Base-by-base conservation (phyloP, 2,888 invertebrate genomes). In the Plagodis pulveraria region DNA sequence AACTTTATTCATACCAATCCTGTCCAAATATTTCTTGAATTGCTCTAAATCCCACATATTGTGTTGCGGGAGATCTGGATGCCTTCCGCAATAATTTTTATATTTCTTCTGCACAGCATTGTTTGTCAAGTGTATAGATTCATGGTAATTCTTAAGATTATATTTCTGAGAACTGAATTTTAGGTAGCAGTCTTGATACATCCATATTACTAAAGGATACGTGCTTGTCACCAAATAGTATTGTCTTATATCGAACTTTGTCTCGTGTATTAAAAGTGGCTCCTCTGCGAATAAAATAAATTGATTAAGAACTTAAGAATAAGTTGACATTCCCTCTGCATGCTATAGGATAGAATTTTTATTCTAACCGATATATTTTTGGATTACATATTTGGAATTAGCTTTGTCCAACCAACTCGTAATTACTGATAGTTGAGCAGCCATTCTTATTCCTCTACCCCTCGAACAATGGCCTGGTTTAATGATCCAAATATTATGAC, bases 161-260 rank as follows among this genome's bases (percentile, higher is more conserved):
- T 96, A 98, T 53, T 95, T 95, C 82, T 96, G 96, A 0, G 96
- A 97, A 80, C 98, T 97, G 84, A 98, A 98, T 65, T 98, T 94
- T 51, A 98, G 89, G 77, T 98, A 97, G 75, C 97, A 96, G 74
- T 97, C 87, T 94, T 93, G 95, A 84, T 98, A 98, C 88, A 97
- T 95, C 97, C 97, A 98, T 74, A 98, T 95, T 0, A 96, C 95
- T 50, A 98, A 89, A 0, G 96, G 96, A 69, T 94, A 94, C 70
- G 96, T 95, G 69, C 95, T 96, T 43, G 96, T 97, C 0, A 97
- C 95, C 52, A 98, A 86, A 84, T 97, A 97, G 94, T 98, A 98
- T 85, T 97, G 97, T 7, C 98, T 94, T 65, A 98, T 97, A 78
- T 98, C 98, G 80, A 98, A 98, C 89, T 98, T 98, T 0, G 97